These are phyloP conservation scores for Sebastiscus tertius DNA, from an alignment of 2,797 vertebrate genomes.

Conservation along the genomic window DNA sequence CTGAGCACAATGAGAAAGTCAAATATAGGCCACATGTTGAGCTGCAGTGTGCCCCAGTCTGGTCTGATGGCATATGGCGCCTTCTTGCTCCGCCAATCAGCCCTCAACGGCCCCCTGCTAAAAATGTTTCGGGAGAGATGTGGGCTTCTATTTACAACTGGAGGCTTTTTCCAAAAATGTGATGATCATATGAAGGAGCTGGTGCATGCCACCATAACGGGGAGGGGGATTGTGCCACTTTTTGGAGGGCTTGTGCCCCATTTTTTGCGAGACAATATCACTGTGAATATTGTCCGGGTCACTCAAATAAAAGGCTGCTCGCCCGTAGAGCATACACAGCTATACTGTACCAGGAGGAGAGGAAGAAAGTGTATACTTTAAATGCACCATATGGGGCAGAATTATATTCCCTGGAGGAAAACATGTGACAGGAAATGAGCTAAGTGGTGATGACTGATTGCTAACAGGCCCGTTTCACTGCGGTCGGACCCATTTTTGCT, in stretches of 20 bases:
- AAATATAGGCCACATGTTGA: conserved; percentile 66
- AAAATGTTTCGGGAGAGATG: conserved; percentile 54
- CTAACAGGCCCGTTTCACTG: conserved; percentile 22
- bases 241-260: conserved; percentile 41
- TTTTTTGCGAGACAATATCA: conserved; percentile 18
- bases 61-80: conserved; percentile 60
- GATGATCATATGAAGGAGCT: conserved; percentile 14
- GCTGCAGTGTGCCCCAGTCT: conserved; percentile 27
- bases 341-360: neutral
- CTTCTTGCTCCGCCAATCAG: conserved; percentile 56
- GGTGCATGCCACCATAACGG: neutral
- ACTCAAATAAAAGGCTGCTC: neutral
- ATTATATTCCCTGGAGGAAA: conserved; percentile 17
- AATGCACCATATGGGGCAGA: conserved; percentile 6
- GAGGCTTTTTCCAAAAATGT: conserved; percentile 37
- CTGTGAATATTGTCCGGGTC: neutral
- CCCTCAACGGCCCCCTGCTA: conserved; percentile 49
- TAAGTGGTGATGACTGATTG: conserved; percentile 44
- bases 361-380: neutral
- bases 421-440: conserved; percentile 44
- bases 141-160: conserved; percentile 44
- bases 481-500: conserved; percentile 23
- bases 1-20: conserved; percentile 40
- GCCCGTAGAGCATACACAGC: neutral
- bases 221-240: conserved; percentile 44